Evolutionary conservation across 2,797 vertebrate genomes (phyloP), one percentile per base, ranked within the genome.

Genomic region (Dromococcyx pavoninus): DNA sequence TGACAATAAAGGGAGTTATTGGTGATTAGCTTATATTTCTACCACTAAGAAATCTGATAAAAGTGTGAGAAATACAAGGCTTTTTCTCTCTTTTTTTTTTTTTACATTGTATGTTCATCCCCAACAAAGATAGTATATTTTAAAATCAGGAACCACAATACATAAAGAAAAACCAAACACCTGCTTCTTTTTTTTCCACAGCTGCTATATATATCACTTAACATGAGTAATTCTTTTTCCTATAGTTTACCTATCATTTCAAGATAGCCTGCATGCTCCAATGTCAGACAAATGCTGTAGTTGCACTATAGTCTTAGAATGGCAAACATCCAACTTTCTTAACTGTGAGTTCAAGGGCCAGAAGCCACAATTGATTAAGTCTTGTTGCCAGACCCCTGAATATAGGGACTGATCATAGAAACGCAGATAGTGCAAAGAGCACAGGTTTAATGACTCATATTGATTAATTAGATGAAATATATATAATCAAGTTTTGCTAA

Each of bases 401-500:
- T 27, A 71, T 11, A 72, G 70, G 43, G 48, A 69, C 56, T 72
- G 64, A 81, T 67, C 85, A 91, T 71, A 11, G 12, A 86, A 51
- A 67, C 46, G 7, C 66, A 56, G 39, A 66, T 3, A 83, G 80
- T 72, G 64, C 4, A 10, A 87, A 89, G 61, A 88, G 32, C 58
- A 75, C 9, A 48, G 18, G 56, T 75, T 91, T 92, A 95, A 91
- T 74, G 75, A 89, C 70, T 92, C 43, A 64, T 60, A 89, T 48
- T 62, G 87, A 92, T 84, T 86, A 81, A 75, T 92, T 80, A 81
- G 70, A 89, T 57, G 28, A 83, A 93, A 92, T 80, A 69, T 72
- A 89, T 81, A 91, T 84, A 87, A 94, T 92, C 76, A 88, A 62
- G 72, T 91, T 91, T 94, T 91, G 66, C 62, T 92, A 95, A 94